Base-by-base conservation (phyloP, 1,140 invertebrate genomes). In the Monochamus saltuarius region DNA sequence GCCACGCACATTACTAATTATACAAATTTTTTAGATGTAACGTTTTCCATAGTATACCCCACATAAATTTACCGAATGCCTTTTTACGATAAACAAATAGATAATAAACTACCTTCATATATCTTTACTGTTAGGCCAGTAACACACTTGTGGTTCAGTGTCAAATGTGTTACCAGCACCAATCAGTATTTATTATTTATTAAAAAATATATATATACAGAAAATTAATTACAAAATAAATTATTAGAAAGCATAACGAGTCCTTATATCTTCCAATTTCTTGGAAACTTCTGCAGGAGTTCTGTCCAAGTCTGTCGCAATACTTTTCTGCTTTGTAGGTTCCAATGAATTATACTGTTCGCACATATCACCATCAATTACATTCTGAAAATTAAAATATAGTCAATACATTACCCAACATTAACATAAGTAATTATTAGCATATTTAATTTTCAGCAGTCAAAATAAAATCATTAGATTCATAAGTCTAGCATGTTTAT, bases 281-380 rank as follows among this genome's bases (percentile, higher is more conserved):
- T 96, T 97, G 0, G 95, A 95, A 7, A 99, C 95, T 80, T 99
- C 97, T 50, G 91, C 95, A 0, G 96, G 88, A 2, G 91, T 96
- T 69, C 94, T 85, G 73, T 98, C 97, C 45, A 99, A 81, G 78
- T 99, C 95, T 34, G 90, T 87, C 0, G 96, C 89, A 56, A 99
- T 98, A 60, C 88, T 90, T 71, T 97, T 97, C 73, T 99, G 98
- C 77, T 98, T 99, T 0, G 81, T 78, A 0, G 89, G 83, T 68
- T 99, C 97, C 61, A 99, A 85, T 0, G 95, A 97, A 74, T 97
- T 97, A 76, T 95, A 99, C 79, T 99, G 96, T 79, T 99, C 98
- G 77, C 98, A 99, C 3, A 99, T 80, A 79, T 99, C 98, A 4
- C 98, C 98, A 79, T 99, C 98, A 62, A 99, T 92, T 0, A 99